Conservation (phyloP, 2,888 invertebrate genomes). For the Antheraea yamamai region DNA sequence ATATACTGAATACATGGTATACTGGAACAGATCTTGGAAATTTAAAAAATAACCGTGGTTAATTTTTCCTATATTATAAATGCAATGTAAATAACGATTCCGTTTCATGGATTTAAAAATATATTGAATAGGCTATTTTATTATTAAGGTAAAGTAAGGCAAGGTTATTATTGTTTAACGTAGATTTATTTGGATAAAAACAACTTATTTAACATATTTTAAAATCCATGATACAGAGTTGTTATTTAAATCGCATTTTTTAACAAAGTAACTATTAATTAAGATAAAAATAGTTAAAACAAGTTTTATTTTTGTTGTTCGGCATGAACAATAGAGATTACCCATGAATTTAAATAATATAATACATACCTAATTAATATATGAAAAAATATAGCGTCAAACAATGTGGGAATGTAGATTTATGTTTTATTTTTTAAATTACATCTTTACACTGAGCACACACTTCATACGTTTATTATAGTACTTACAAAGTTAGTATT, state of each 20-base stretch:
- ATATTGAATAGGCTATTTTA: too few relatives aligned
- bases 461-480: neutral
- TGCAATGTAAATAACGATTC: too few relatives aligned
- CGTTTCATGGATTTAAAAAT: too few relatives aligned
- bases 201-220: neutral
- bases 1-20: neutral
- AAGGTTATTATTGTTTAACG: too few relatives aligned
- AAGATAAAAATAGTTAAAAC: neutral
- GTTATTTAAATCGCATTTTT: neutral
- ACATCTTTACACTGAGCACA: neutral
- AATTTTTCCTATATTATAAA: neutral
- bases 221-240: neutral
- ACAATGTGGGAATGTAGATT: neutral
- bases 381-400: neutral
- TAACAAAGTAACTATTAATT: neutral
- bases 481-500: neutral
- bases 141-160: too few relatives aligned
- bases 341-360: neutral
- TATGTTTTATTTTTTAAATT: neutral
- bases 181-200: too few relatives aligned
- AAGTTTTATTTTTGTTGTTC: neutral
- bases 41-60: neutral
- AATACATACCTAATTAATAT: neutral
- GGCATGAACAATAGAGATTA: conserved; percentile 10
- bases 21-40: neutral